A percentile compares a stretch with the other conserved stretches of the same genome.
These are phyloP conservation scores for Ephydatia muelleri DNA, from an alignment of 37 sponge, comb jelly and placozoan species.

Conservation along the genomic window DNA sequence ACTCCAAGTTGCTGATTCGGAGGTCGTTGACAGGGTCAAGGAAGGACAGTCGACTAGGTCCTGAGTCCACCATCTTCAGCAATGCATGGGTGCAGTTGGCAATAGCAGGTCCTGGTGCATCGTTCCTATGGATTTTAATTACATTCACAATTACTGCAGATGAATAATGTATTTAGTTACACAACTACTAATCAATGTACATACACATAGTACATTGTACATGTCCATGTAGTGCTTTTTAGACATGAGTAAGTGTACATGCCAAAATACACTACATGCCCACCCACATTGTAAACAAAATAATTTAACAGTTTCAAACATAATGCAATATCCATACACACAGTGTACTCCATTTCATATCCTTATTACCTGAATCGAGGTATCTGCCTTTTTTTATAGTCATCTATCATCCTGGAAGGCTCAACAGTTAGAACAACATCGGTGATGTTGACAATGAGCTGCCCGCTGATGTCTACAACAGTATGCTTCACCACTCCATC, in stretches of 20 bases:
- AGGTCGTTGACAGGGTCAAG: constrained; percentile 73
- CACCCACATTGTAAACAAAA: no score
- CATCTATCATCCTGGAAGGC: constrained; percentile 54
- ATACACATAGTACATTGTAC: neutral
- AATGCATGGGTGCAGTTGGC: constrained; percentile 42
- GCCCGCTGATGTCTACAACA: constrained; percentile 42
- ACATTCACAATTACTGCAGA: no score
- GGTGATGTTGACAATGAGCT: constrained; percentile 45
- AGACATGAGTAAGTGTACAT: no score
- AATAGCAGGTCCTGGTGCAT: constrained; percentile 30
- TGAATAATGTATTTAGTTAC: no score
- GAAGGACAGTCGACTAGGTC: neutral
- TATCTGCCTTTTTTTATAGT: constrained; percentile 68
- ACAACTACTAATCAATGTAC: neutral
- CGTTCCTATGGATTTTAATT: constrained; percentile 45
- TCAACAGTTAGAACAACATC: constrained; percentile 40
- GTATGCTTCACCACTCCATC: constrained; percentile 45
- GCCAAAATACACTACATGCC: no score
- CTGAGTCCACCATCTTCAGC: constrained; percentile 22
- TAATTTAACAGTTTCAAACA: no score
- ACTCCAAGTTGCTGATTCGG: constrained; percentile 60
- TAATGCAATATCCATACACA: neutral
- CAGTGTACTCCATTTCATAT: neutral
- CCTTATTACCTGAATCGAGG: constrained; percentile 68
- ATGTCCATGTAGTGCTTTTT: no score